phyloP scores from a whole-genome alignment of 1,140 invertebrate genomes.

The Macrobrachium nipponense region DNA sequence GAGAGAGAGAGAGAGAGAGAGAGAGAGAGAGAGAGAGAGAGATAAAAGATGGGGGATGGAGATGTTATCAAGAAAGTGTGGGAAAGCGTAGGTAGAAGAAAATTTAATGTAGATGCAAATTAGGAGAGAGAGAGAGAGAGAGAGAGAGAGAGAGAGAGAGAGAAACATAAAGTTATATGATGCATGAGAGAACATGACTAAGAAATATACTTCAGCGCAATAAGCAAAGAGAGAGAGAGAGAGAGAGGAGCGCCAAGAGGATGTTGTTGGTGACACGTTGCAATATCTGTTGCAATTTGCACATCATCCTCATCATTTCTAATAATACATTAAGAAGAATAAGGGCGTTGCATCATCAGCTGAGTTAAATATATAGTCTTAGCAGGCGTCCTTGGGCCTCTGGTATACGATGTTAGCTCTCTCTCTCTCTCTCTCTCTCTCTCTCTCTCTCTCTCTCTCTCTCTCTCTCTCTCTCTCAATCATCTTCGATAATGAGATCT shows the following conservation, averaged over 20 bases:
- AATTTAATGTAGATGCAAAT: background rate
- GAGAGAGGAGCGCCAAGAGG: background rate
- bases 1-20: slow-evolving; percentile 13
- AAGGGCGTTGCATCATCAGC: too few species aligned
- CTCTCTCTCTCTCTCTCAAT: background rate
- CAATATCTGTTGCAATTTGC: background rate
- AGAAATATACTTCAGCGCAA: background rate
- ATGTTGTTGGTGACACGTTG: background rate
- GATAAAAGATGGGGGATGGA: background rate
- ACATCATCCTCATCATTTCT: too few species aligned
- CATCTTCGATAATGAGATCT: too few species aligned
- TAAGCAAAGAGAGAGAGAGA: background rate
- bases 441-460: slow-evolving; percentile 32
- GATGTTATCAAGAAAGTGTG: background rate
- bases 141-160: slow-evolving; percentile 29
- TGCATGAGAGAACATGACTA: slow-evolving; percentile 10
- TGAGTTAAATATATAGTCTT: too few species aligned
- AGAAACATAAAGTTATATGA: background rate
- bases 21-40: background rate
- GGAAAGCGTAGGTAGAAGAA: background rate
- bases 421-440: background rate
- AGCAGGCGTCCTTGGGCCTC: too few species aligned
- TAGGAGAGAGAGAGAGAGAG: slow-evolving; percentile 11
- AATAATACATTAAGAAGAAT: too few species aligned
- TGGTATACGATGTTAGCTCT: background rate